Base-by-base conservation (phyloP, 2,797 vertebrate species). In the Cuculus canorus region DNA sequence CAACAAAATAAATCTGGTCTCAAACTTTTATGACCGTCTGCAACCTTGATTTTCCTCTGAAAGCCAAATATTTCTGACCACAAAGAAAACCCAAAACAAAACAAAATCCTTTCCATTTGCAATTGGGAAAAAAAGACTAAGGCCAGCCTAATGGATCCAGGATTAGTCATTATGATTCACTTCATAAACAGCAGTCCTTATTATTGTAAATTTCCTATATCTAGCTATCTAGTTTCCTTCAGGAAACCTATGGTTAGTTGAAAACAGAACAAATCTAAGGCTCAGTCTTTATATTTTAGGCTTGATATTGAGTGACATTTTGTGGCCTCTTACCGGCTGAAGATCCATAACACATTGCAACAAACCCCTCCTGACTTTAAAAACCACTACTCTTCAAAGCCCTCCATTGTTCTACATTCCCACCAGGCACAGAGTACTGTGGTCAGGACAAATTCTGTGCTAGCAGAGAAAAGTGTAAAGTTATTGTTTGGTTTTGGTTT, bases 401-500 rank as follows among this genome's bases (percentile, higher is more conserved):
- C 18, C 22, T 90, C 73, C 65, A 57, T 68, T 92, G 88, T 92
- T 91, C 64, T 88, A 41, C 33, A 50, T 90, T 92, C 86, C 79
- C 81, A 92, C 43, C 24, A 25, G 85, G 48, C 86, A 68, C 25
- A 88, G 86, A 92, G 22, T 45, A 61, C 27, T 94, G 87, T 53
- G 82, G 94, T 92, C 80, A 84, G 77, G 50, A 82, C 32, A 85
- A 84, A 57, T 30, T 86, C 77, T 61, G 32, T 63, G 52, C 73
- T 68, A 35, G 66, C 13, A 77, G 35, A 87, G 59, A 83, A 70
- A 43, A 77, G 57, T 93, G 86, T 52, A 71, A 88, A 84, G 73
- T 94, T 95, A 86, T 82, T 95, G 86, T 93, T 94, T 92, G 68
- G 33, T 18, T 90, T 92, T 79, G 13, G 54, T 92, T 92, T 86